Conservation (phyloP, 2,888 invertebrate species). For the Oeneis ivallda region DNA sequence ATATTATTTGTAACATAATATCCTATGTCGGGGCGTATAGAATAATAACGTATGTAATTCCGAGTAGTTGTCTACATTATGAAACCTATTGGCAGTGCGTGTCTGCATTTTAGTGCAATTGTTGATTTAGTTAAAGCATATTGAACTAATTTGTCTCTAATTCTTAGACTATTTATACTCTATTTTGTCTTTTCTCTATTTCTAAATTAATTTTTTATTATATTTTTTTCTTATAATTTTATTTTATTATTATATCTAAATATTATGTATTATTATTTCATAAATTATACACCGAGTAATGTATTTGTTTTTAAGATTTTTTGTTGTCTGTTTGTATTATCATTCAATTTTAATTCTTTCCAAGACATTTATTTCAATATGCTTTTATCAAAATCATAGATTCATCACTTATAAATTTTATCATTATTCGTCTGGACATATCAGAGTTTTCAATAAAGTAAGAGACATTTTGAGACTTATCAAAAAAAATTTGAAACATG, state of each 20-base stretch:
- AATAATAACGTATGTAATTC: conserved; percentile 50
- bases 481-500: neutral
- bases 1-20: conserved; percentile 76
- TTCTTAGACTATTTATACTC: conserved; percentile 10
- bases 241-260: neutral
- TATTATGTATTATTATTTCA: neutral
- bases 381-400: conserved; percentile 70
- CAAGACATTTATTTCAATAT: conserved; percentile 74
- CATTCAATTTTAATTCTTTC: conserved; percentile 22
- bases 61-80: conserved; percentile 53
- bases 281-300: neutral
- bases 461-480: too few relatives aligned
- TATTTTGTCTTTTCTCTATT: neutral
- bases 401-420: conserved; percentile 63
- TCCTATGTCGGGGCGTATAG: conserved; percentile 66
- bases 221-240: neutral
- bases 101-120: conserved; percentile 83
- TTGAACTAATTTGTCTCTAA: conserved; percentile 67
- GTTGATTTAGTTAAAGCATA: conserved; percentile 73
- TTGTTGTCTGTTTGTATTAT: conserved; percentile 25
- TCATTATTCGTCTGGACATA: conserved; percentile 60
- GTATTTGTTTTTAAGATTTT: neutral
- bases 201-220: neutral
- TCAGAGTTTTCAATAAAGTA: conserved; percentile 58
- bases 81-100: conserved; percentile 76